Conservation (phyloP, 2,888 invertebrate species). For the Balanococcus diminutus region DNA sequence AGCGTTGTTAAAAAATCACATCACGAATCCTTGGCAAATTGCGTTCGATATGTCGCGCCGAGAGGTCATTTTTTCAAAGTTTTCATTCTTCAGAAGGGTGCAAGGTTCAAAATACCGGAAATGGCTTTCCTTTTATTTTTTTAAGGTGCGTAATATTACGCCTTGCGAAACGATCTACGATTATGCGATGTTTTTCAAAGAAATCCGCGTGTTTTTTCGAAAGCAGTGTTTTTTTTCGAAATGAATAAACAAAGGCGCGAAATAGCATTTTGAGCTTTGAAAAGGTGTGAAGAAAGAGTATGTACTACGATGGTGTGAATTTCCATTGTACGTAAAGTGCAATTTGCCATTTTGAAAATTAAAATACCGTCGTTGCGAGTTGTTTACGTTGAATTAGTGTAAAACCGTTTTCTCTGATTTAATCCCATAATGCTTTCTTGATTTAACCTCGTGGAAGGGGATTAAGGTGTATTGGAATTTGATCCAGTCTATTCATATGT, state of each 20-base stretch:
- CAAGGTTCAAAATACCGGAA: background rate
- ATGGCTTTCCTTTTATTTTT: background rate
- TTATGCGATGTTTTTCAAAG: background rate
- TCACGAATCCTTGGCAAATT: slow-evolving; percentile 16
- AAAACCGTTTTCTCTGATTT: slow-evolving; percentile 18
- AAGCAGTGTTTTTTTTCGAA: background rate
- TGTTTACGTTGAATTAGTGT: slow-evolving; percentile 25
- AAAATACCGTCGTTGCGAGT: slow-evolving; percentile 7
- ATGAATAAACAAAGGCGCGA: background rate
- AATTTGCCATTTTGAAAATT: slow-evolving; percentile 37
- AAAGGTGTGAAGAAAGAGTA: background rate
- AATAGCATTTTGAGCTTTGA: background rate
- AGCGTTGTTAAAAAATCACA: background rate
- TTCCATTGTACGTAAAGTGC: background rate
- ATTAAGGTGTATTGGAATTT: slow-evolving; percentile 1
- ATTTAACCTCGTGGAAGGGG: background rate
- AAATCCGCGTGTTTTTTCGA: background rate
- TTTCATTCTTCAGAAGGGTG: background rate
- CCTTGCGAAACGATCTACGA: background rate
- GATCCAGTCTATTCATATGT: slow-evolving; percentile 28
- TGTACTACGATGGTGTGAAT: background rate
- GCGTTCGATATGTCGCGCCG: background rate
- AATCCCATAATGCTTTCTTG: slow-evolving; percentile 29
- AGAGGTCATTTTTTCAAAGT: background rate
- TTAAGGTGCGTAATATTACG: background rate